A percentile compares a stretch with the other conserved stretches of the same genome.
phyloP scores from a whole-genome alignment of 2,888 invertebrate species.

The Pardosa pseudoannulata region DNA sequence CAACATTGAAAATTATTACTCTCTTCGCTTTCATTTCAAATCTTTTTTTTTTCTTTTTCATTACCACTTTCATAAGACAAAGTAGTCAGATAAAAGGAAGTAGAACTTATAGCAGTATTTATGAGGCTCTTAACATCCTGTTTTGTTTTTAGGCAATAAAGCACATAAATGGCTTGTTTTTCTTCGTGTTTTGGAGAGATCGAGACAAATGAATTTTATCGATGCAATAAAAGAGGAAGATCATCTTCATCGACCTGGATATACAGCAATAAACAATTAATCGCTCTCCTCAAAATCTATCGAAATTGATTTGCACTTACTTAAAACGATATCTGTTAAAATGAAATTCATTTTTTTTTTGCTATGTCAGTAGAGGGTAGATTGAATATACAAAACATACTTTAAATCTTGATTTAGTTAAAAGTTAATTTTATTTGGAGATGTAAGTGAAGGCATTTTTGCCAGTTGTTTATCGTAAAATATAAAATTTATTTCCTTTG shows the following conservation, averaged over 20 bases:
- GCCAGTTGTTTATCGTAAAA: too few relatives aligned
- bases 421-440: too few relatives aligned
- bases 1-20: background rate
- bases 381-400: too few relatives aligned
- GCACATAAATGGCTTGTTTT: background rate
- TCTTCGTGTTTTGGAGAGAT: background rate
- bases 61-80: background rate
- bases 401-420: too few relatives aligned
- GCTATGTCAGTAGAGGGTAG: too few relatives aligned
- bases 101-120: constrained; percentile 1
- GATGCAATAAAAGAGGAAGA: background rate
- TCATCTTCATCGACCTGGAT: background rate
- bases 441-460: too few relatives aligned
- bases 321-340: background rate
- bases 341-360: background rate
- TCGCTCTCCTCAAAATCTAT: background rate
- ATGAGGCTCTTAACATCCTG: constrained; percentile 2
- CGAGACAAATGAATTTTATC: background rate
- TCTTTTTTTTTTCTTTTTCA: background rate
- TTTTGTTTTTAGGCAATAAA: constrained; percentile 2
- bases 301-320: background rate
- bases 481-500: too few relatives aligned
- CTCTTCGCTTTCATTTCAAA: background rate
- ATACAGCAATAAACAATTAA: background rate
- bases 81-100: background rate